Evolutionary conservation across 1,140 invertebrate species (phyloP).

Genomic region (Meloidogyne floridensis): DNA sequence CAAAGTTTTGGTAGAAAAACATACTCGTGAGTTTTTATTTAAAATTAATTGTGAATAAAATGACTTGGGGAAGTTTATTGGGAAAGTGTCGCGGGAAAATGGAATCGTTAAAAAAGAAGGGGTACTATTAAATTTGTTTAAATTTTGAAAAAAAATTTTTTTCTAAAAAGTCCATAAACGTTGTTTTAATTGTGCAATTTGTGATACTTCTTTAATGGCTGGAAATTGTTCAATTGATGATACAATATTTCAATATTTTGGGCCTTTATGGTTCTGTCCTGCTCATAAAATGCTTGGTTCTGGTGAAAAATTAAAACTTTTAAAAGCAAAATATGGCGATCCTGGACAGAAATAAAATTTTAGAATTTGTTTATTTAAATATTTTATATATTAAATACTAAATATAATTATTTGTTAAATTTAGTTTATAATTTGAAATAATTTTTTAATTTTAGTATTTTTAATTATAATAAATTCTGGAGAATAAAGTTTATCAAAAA

Average conservation of each 20-base stretch:
- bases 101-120: too few relatives aligned
- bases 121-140: too few relatives aligned
- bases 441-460: too few relatives aligned
- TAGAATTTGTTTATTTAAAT: neutral
- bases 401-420: slow-evolving; percentile 6
- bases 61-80: too few relatives aligned
- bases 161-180: neutral
- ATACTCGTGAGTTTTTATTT: neutral
- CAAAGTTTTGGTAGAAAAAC: slow-evolving; percentile 8
- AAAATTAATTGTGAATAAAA: neutral
- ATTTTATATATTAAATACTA: neutral
- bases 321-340: slow-evolving; percentile 14
- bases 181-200: slow-evolving; percentile 23
- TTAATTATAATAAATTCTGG: too few relatives aligned
- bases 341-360: neutral
- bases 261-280: slow-evolving; percentile 14
- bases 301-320: slow-evolving; percentile 6
- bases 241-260: slow-evolving; percentile 10
- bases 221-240: slow-evolving; percentile 11
- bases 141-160: neutral
- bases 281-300: slow-evolving; percentile 19
- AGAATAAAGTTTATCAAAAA: too few relatives aligned
- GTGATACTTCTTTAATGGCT: slow-evolving; percentile 5
- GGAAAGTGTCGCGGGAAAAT: too few relatives aligned
- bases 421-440: too few relatives aligned